Evolutionary conservation across 1,140 invertebrate species (phyloP), one percentile per base, ranked within the genome.

Genomic region (Leptinotarsa texana): DNA sequence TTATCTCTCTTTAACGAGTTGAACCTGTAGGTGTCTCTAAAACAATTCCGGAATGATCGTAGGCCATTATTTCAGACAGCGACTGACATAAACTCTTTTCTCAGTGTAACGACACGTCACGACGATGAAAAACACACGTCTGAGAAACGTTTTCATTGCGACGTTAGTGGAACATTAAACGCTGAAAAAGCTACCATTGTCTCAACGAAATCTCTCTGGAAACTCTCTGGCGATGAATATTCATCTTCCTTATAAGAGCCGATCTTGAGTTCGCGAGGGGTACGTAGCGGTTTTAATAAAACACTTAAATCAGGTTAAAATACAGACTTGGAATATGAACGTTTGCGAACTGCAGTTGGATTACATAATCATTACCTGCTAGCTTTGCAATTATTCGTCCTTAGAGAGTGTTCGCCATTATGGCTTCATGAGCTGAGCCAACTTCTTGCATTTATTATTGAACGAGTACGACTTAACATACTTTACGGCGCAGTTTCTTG

Each of bases 231-330:
- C 18, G 48, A 78, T 78, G 77, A 78, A 78, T 78, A 78, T 78
- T 78, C 77, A 78, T 78, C 71, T 68, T 49, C 69, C 66, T 63
- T 75, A 78, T 78, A 78, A 78, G 75, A 78, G 77, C 74, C 70
- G 67, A 78, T 74, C 71, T 78, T 61, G 72, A 78, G 71, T 78
- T 75, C 73, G 65, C 74, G 73, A 75, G 71, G 63, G 74, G 75
- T 75, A 73, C 68, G 66, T 78, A 71, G 74, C 72, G 70, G 77
- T 78, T 78, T 75, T 78, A 75, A 75, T 78, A 75, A 74, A 75
- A 78, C 77, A 78, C 74, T 75, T 75, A 78, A 75, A 75, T 73
- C 77, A 74, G 72, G 68, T 77, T 77, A 75, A 75, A 75, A 74
- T 67, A 72, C 69, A 66, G 72, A 63, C 33, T 48, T 72, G 69